phyloP scores from a whole-genome alignment of 2,797 vertebrate species.

The Lacerta viridis region DNA sequence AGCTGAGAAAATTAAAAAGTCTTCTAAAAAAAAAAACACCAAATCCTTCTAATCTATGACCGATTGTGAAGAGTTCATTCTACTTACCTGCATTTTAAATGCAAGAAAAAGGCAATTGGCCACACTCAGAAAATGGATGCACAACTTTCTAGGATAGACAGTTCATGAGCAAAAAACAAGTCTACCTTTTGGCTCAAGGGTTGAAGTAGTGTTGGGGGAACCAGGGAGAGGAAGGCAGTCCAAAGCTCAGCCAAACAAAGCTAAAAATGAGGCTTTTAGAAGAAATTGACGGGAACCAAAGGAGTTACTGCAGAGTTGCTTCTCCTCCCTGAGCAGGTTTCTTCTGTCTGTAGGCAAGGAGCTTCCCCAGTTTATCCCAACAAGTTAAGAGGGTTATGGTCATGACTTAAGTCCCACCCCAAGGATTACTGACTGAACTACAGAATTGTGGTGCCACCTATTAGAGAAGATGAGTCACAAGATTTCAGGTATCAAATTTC shows the following conservation, averaged over 20 bases:
- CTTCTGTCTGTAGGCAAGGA: neutral
- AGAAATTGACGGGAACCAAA: neutral
- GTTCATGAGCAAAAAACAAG: neutral
- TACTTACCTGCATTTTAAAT: neutral
- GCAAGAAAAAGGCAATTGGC: conserved; percentile 39
- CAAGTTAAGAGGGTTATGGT: too few species aligned
- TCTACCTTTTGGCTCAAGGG: neutral
- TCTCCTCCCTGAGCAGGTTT: neutral
- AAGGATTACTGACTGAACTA: neutral
- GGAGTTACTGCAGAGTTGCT: neutral
- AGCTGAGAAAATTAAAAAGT: neutral
- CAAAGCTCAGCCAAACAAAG: rapidly evolving
- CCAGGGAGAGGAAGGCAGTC: neutral
- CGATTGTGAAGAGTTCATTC: rapidly evolving
- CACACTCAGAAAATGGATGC: conserved; percentile 20
- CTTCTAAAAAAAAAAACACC: conserved; percentile 10
- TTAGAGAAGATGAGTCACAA: neutral
- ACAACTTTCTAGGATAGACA: neutral
- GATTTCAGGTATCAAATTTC: neutral
- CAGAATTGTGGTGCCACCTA: neutral
- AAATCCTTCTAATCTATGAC: neutral
- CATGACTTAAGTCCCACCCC: neutral
- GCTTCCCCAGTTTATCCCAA: neutral
- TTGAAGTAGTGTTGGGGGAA: neutral
- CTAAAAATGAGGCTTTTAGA: conserved; percentile 44